Conservation (phyloP, 2,797 vertebrate species). For the Enteromius trimaculatus region DNA sequence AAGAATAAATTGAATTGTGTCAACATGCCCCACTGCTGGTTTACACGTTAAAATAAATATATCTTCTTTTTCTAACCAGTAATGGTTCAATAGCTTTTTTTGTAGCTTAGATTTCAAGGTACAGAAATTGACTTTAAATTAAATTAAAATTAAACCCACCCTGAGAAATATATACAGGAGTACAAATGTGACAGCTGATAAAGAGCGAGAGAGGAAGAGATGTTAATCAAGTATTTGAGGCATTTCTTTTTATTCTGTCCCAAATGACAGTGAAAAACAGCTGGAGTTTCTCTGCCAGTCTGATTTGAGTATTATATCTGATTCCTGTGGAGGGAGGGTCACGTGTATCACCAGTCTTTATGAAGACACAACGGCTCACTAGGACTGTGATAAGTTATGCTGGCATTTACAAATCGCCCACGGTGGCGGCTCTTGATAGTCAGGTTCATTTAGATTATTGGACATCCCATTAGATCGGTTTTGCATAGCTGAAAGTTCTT, state of each 20-base stretch:
- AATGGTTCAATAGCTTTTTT: neutral
- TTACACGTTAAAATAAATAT: neutral
- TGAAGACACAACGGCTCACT: slow-evolving; percentile 57
- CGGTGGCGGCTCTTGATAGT: slow-evolving; percentile 65
- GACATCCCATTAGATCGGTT: slow-evolving; percentile 70
- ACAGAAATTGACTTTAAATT: slow-evolving; percentile 12
- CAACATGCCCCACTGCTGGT: neutral
- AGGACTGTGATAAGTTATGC: slow-evolving; percentile 72
- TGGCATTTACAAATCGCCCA: slow-evolving; percentile 73
- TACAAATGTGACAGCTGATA: slow-evolving; percentile 18
- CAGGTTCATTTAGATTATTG: slow-evolving; percentile 75
- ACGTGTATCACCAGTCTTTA: slow-evolving; percentile 65
- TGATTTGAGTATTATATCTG: slow-evolving; percentile 31
- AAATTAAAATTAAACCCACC: slow-evolving; percentile 9
- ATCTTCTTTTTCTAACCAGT: neutral
- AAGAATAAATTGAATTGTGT: neutral
- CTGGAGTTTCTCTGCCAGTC: slow-evolving; percentile 21
- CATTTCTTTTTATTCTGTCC: slow-evolving; percentile 35
- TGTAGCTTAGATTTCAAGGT: neutral
- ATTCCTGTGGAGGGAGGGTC: slow-evolving; percentile 60
- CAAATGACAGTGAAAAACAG: slow-evolving; percentile 13
- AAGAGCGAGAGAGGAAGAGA: neutral
- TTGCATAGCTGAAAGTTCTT: slow-evolving; percentile 49
- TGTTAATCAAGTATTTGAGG: slow-evolving; percentile 30
- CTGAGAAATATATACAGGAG: neutral